phyloP scores from a whole-genome alignment of 2,113 vertebrate genomes.

The Xyliphius kryptos region DNA sequence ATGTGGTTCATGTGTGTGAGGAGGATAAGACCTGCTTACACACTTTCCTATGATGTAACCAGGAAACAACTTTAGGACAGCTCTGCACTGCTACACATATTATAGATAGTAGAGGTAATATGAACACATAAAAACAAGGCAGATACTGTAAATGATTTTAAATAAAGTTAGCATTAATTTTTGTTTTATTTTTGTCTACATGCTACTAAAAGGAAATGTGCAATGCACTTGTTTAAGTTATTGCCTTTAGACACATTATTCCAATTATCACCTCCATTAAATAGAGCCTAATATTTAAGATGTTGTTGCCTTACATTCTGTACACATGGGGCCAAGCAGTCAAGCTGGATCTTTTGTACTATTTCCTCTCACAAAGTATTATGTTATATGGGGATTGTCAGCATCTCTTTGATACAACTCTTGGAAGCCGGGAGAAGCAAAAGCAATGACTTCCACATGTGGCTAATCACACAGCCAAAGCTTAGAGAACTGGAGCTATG shows the following conservation, averaged over 20 bases:
- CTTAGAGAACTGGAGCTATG: conserved; percentile 39
- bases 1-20: conserved; percentile 25
- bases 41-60: conserved; percentile 14
- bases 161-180: too few relatives aligned
- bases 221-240: too few relatives aligned
- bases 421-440: conserved; percentile 41
- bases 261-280: conserved; percentile 15
- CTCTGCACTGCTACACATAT: neutral
- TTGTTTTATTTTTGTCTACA: too few relatives aligned
- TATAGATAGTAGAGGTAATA: too few relatives aligned
- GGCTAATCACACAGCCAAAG: conserved; percentile 37
- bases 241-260: too few relatives aligned
- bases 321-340: conserved; percentile 37
- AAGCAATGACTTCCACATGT: conserved; percentile 49
- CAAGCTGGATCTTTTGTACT: conserved; percentile 44
- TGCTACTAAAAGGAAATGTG: too few relatives aligned
- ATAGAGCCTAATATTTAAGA: neutral
- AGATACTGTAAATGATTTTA: too few relatives aligned
- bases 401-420: conserved; percentile 49
- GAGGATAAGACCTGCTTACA: neutral
- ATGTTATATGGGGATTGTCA: conserved; percentile 60
- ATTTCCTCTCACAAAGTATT: conserved; percentile 46
- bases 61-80: conserved; percentile 1
- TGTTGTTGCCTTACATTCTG: neutral
- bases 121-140: too few relatives aligned